Conservation (phyloP, 1,140 invertebrate genomes). For the Mesaphorura yosii region DNA sequence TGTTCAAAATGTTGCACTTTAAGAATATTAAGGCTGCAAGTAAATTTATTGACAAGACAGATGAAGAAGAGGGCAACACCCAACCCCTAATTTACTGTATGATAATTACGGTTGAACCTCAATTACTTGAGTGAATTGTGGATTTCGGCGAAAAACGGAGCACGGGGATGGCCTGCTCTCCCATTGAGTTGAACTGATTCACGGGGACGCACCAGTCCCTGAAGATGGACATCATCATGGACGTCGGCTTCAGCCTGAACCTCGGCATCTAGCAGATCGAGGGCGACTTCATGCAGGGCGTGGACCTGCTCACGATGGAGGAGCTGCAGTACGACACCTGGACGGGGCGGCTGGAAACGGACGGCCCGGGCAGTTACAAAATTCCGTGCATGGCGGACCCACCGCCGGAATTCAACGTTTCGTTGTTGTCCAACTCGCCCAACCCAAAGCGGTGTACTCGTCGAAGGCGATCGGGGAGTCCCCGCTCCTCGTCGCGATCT, state of each 20-base stretch:
- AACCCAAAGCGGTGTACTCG: conserved; percentile 87
- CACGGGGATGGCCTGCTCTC: too few relatives aligned
- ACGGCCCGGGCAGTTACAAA: conserved; percentile 87
- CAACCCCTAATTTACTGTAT: too few relatives aligned
- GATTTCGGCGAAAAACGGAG: too few relatives aligned
- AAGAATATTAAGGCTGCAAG: too few relatives aligned
- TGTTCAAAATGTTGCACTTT: too few relatives aligned
- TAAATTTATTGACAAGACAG: too few relatives aligned
- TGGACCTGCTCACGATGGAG: conserved; percentile 82
- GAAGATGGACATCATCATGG: conserved; percentile 91
- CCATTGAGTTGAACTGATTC: too few relatives aligned
- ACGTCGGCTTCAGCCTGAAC: conserved; percentile 81
- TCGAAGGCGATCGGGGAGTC: conserved; percentile 95
- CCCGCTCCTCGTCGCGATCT: conserved; percentile 74
- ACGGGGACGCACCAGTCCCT: too few relatives aligned
- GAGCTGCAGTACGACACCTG: conserved; percentile 76
- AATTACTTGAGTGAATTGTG: too few relatives aligned
- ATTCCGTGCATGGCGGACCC: conserved; percentile 67
- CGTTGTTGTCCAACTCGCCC: conserved; percentile 70
- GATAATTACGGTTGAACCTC: too few relatives aligned
- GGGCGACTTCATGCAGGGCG: conserved; percentile 84
- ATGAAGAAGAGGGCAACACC: too few relatives aligned
- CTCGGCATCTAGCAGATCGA: conserved; percentile 86
- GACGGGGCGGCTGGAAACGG: conserved; percentile 62
- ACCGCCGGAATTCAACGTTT: conserved; percentile 83